Percentiles rank a stretch among this genome's conserved stretches.
Conservation (phyloP, 2,888 invertebrate species). For the Melanophora roralis region DNA sequence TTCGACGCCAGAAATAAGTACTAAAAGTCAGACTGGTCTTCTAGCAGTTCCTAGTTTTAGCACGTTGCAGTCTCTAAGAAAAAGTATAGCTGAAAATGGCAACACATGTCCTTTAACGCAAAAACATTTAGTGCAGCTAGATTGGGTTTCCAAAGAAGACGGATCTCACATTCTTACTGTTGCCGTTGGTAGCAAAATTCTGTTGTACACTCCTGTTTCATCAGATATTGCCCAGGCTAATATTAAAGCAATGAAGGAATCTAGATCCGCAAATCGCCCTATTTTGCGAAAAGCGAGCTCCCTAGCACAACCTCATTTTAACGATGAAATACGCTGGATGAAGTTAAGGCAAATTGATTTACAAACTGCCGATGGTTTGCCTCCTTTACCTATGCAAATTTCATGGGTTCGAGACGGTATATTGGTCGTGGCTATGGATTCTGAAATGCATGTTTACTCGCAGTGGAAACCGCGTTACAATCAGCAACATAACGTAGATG, state of each 20-base stretch:
- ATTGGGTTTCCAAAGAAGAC: constrained; percentile 99
- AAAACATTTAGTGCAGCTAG: constrained; percentile 95
- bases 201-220: constrained; percentile 94
- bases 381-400: constrained; percentile 98
- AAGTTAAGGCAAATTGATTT: constrained; percentile 92
- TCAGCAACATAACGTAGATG: constrained; percentile 80
- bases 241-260: constrained; percentile 93
- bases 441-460: constrained; percentile 99
- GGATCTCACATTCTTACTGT: constrained; percentile 98
- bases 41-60: constrained; percentile 94
- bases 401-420: constrained; percentile 99
- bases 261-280: constrained; percentile 88
- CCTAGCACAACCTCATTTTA: constrained; percentile 90
- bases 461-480: constrained; percentile 90
- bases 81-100: constrained; percentile 93
- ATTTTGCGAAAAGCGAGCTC: constrained; percentile 94
- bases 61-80: constrained; percentile 90
- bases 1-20: constrained; percentile 74
- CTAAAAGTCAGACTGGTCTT: constrained; percentile 76
- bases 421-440: constrained; percentile 98
- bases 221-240: constrained; percentile 97
- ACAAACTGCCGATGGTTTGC: constrained; percentile 95
- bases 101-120: constrained; percentile 94
- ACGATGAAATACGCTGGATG: constrained; percentile 98
- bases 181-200: constrained; percentile 94